Conservation (phyloP, 2,888 invertebrate genomes). For the Macropis europaea region DNA sequence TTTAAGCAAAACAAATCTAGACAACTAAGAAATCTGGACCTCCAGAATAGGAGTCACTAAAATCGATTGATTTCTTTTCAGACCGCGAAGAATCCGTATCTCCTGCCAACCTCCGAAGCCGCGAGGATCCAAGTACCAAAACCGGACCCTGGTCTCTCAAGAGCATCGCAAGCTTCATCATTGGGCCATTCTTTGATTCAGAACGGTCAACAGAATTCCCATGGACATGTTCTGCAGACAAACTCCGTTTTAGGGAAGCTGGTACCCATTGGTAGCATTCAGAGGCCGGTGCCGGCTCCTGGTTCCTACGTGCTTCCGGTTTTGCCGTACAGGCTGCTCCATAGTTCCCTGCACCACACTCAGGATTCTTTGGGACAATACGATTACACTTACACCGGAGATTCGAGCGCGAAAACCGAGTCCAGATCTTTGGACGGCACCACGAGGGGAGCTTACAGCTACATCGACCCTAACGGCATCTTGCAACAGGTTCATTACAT, state of each 20-base stretch:
- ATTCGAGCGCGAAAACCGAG: conserved; percentile 85
- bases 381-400: conserved; percentile 84
- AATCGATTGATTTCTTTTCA: conserved; percentile 6
- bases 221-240: conserved; percentile 20
- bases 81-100: conserved; percentile 64
- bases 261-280: conserved; percentile 25
- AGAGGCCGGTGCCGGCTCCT: conserved; percentile 34
- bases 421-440: conserved; percentile 83
- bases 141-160: conserved; percentile 58
- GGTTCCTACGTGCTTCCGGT: conserved; percentile 66
- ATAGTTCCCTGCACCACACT: conserved; percentile 80
- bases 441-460: conserved; percentile 85
- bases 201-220: background rate
- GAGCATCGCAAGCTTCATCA: background rate
- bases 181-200: too few species aligned
- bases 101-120: conserved; percentile 64
- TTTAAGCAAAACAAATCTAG: too few species aligned
- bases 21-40: too few species aligned
- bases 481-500: conserved; percentile 85
- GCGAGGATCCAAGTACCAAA: conserved; percentile 65
- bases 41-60: background rate
- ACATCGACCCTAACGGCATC: conserved; percentile 85
- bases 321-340: conserved; percentile 69
- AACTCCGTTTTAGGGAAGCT: conserved; percentile 19
- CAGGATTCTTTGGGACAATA: conserved; percentile 83